Evolutionary conservation across 2,888 invertebrate species (phyloP).

Genomic region (Oscheius sp.): DNA sequence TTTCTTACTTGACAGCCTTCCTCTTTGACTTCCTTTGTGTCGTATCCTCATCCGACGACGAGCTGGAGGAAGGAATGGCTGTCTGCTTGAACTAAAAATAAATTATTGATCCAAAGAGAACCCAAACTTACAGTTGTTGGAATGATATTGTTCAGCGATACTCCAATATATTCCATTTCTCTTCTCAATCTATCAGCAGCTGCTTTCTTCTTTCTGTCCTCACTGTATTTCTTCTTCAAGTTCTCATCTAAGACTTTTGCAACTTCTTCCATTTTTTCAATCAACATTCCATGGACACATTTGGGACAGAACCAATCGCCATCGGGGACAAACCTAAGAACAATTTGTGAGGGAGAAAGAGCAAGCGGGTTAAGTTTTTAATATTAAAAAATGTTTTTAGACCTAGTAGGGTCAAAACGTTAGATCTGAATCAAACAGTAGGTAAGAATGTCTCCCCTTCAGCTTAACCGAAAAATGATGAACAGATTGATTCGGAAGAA

Average conservation of each 20-base stretch:
- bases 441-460: too few relatives aligned
- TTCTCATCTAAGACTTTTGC: conserved; percentile 67
- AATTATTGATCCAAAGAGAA: too few relatives aligned
- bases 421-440: too few relatives aligned
- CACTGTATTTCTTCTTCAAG: conserved; percentile 77
- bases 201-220: conserved; percentile 76
- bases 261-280: conserved; percentile 80
- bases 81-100: conserved; percentile 24
- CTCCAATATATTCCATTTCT: conserved; percentile 79
- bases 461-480: too few relatives aligned
- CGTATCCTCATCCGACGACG: conserved; percentile 44
- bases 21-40: conserved; percentile 58
- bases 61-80: conserved; percentile 28
- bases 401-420: too few relatives aligned
- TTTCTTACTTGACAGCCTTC: conserved; percentile 49
- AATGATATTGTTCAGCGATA: conserved; percentile 43
- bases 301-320: conserved; percentile 98
- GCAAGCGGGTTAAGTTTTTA: neutral
- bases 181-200: conserved; percentile 61
- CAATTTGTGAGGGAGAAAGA: neutral
- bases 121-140: conserved; percentile 26
- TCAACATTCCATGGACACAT: conserved; percentile 86
- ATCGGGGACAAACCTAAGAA: conserved; percentile 81
- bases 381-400: too few relatives aligned
- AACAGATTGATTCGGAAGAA: too few relatives aligned